phyloP scores from a whole-genome alignment of 2,888 invertebrate species.

The Tipula vernalis region DNA sequence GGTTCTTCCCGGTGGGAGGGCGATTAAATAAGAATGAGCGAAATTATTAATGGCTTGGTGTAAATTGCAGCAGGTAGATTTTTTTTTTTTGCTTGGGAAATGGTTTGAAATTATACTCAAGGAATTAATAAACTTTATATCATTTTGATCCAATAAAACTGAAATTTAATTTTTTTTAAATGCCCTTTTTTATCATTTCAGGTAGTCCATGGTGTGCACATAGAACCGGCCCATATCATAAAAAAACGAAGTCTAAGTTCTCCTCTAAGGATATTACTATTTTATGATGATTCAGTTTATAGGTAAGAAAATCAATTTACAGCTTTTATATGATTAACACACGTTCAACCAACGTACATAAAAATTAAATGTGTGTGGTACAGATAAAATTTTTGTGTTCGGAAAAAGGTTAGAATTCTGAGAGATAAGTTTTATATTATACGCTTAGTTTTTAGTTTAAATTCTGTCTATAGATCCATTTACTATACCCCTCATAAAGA shows the following conservation, averaged over 20 bases:
- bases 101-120: too few species aligned
- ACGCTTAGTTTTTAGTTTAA: too few species aligned
- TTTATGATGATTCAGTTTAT: conserved; percentile 80
- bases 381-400: not conserved
- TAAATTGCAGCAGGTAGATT: too few species aligned
- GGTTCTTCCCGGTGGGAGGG: too few species aligned
- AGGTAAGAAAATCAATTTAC: conserved; percentile 43
- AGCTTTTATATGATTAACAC: conserved; percentile 24
- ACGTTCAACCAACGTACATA: not conserved
- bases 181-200: conserved; percentile 35
- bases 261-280: conserved; percentile 68
- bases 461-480: not conserved
- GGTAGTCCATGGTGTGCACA: conserved; percentile 71
- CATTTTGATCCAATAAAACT: not conserved
- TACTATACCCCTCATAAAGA: not conserved
- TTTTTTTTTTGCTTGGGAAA: too few species aligned
- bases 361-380: too few species aligned
- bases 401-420: not conserved
- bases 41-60: too few species aligned
- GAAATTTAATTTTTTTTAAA: not conserved
- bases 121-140: too few species aligned
- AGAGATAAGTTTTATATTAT: not conserved
- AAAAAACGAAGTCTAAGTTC: conserved; percentile 70
- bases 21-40: too few species aligned
- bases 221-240: conserved; percentile 65